Evolutionary conservation across 2,797 vertebrate genomes (phyloP), one percentile per base, ranked within the genome.

Genomic region (Cryptoblepharus egeriae): DNA sequence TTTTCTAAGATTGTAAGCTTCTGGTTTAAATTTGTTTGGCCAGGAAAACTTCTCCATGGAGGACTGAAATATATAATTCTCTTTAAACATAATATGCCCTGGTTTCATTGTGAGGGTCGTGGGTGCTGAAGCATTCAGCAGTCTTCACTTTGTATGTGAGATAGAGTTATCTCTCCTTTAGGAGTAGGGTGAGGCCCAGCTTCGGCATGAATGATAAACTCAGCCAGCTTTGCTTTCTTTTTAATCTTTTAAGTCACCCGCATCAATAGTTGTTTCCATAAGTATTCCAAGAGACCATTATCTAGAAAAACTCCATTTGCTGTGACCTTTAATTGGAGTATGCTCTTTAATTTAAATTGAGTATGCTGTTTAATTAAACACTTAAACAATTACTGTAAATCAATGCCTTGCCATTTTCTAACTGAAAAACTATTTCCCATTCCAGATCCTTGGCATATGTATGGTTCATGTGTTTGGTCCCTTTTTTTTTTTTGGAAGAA

Each of bases 311-410:
- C 80, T 90, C 86, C 86, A 85, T 90, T 91, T 89, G 49, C 67
- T 8, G 35, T 80, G 88, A 94, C 84, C 86, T 95, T 94, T 90
- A 92, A 90, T 90, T 37, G 82, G 82, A 89, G 70, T 77, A 86
- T 42, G 35, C 32, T 90, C 90, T 92, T 94, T 90, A 85, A 91
- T 88, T 91, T 39, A 86, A 88, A 90, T 79, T 82, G 78, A 85
- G 79, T 71, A 86, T 35, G 70, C 0, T n/a, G 67, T 91, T 93
- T 89, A 93, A 94, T 92, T 94, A 94, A 94, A 90, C 87, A 92
- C 71, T 88, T 90, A 73, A 73, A 91, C 82, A 93, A 87, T 82
- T 86, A 93, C 60, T 88, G 81, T 87, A 88, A 91, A 74, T 85
- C 79, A 90, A 90, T 88, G 24, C 55, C 39, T 60, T 85, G 64